Evolutionary conservation across 2,797 vertebrate genomes (phyloP).

Genomic region (Clarias laeviceps): DNA sequence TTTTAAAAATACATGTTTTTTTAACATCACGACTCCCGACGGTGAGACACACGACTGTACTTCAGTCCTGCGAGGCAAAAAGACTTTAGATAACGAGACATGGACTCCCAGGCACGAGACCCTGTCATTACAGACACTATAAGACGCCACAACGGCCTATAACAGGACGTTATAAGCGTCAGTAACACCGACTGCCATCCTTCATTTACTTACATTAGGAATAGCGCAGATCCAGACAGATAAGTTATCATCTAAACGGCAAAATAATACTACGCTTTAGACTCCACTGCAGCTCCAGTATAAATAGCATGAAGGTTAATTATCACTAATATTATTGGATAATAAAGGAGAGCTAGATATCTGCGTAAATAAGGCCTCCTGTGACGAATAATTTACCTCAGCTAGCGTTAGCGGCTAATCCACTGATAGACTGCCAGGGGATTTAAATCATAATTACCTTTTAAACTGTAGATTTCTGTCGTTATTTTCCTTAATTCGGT

Average conservation of each 20-base stretch:
- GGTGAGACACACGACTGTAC: too few species aligned
- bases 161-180: background rate
- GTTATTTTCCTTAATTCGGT: conserved; percentile 59
- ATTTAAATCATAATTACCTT: conserved; percentile 65
- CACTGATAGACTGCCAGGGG: background rate
- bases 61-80: too few species aligned
- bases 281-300: background rate
- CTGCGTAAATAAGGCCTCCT: conserved; percentile 2
- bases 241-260: background rate
- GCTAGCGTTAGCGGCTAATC: background rate
- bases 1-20: too few species aligned
- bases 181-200: background rate
- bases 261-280: too few species aligned
- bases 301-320: background rate
- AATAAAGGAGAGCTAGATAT: background rate
- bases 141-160: background rate
- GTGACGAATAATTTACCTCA: background rate
- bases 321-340: background rate
- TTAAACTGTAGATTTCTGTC: conserved; percentile 71
- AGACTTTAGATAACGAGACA: background rate
- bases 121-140: too few species aligned
- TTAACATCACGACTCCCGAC: too few species aligned
- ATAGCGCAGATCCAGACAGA: background rate
- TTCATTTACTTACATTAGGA: background rate
- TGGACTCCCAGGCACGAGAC: background rate